Base-by-base conservation (phyloP, 2,797 vertebrate genomes). In the Loriculus beryllinus region DNA sequence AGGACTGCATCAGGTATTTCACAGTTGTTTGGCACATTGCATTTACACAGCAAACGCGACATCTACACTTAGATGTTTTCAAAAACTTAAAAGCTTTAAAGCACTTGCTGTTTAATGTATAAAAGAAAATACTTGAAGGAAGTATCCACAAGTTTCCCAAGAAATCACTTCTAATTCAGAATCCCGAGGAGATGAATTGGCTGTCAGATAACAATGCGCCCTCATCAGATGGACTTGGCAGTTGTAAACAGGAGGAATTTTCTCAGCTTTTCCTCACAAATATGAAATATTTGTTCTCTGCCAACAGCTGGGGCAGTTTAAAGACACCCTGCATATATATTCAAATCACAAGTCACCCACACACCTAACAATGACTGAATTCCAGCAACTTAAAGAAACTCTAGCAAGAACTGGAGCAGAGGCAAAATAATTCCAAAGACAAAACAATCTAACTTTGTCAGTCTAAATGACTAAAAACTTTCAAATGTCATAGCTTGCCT, bases 211-310 rank as follows among this genome's bases (percentile, higher is more conserved):
- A 98, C 98, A 98, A 98, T 97, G 97, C 3, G 31, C 96, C 97
- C 97, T 97, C 97, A 97, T 98, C 96, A 98, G 97, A 98, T 97
- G 96, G 97, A 97, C 92, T 96, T 98, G 97, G 97, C 97, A 98
- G 94, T 97, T 97, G 97, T 98, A 98, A 98, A 98, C 97, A 98
- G 97, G 97, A 97, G 87, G 95, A 96, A 97, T 97, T 97, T 97
- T 98, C 97, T 97, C 96, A 97, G 97, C 97, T 97, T 98, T 98
- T 98, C 95, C 97, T 97, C 96, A 97, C 97, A 98, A 98, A 98
- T 98, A 98, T 97, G 97, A 98, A 98, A 97, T 98, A 98, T 98
- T 98, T 98, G 97, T 97, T 97, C 95, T 98, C 45, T 37, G 97
- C 84, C 97, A 98, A 97, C 97, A 98, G 97, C 97, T 98, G 97